Base-by-base conservation (phyloP, 2,797 vertebrate species). In the Eospalax fontanierii region DNA sequence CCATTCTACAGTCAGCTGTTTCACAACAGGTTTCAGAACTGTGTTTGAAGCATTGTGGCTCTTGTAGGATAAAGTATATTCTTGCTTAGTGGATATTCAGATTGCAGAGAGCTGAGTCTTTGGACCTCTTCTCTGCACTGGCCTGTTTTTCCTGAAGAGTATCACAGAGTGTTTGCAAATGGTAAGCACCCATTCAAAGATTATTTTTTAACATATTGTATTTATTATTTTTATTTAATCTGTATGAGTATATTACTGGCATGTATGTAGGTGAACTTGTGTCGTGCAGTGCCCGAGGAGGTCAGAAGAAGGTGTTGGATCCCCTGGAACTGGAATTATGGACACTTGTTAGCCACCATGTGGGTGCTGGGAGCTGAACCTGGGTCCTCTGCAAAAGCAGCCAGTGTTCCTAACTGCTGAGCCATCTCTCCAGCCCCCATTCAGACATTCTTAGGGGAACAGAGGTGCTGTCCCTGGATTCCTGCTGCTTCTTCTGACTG, bases 381-480 rank as follows among this genome's bases (percentile, higher is more conserved):
- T 11, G 11, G 46, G 46, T 50, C 46, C 46, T 50, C 46, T 11
- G 46, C 6, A 6, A 50, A 11, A 50, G 46, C 46, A 50, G 46
- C 46, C 46, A 50, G 46, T 50, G 46, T 11, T 50, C 46, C 11
- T 50, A 6, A 50, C 46, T 11, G 11, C 46, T 11, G 6, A 50
- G 46, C 46, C 46, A 50, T 50, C 46, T 50, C 46, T 50, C 46
- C 11, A 46, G 78, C n/a, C n/a, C 26, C 71, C 73, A 35, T 73
- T 74, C 54, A 33, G 14, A 70, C 61, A 35, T 50, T 79, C 24
- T 50, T 50, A 54, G 50, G 57, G 22, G 43, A 66, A 91, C 94
- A 91, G 95, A 97, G 97, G 97, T 96, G 66, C 89, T 95, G 83
- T 97, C 57, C 96, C 90, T 96, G 19, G 90, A 87, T 78, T 91